These are phyloP conservation scores for Columba janthina DNA, from an alignment of 2,113 vertebrate species.

Conservation along the genomic window DNA sequence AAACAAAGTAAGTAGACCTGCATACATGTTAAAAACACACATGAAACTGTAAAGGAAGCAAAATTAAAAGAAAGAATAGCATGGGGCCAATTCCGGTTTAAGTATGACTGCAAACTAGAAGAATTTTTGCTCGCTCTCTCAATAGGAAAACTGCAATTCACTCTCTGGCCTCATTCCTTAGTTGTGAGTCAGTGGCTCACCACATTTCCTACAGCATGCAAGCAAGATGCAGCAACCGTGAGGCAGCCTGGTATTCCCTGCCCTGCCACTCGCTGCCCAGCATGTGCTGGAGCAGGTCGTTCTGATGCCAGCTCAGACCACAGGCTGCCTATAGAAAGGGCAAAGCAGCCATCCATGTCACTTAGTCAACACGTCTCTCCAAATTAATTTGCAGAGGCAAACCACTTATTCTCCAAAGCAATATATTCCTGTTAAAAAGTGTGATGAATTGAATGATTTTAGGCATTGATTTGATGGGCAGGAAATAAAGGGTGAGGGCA, in stretches of 20 bases:
- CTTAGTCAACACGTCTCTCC: neutral
- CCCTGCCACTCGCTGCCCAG: neutral
- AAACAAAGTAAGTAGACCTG: neutral
- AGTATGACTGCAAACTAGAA: neutral
- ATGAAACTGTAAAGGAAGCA: neutral
- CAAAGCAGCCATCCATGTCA: neutral
- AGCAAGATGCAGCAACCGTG: neutral
- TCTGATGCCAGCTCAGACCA: neutral
- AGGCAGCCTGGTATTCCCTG: neutral
- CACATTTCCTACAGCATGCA: neutral
- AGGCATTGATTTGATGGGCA: neutral
- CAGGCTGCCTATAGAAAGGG: neutral
- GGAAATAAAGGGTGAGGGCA: neutral
- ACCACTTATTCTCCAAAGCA: neutral
- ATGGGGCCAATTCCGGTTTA: neutral
- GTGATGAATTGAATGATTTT: neutral
- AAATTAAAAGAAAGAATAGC: neutral
- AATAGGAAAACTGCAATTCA: neutral
- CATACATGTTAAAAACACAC: neutral
- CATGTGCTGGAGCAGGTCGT: neutral
- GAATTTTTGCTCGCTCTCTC: neutral
- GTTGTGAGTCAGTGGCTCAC: neutral
- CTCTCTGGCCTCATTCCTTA: neutral
- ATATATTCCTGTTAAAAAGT: neutral
- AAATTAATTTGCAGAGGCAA: neutral